phyloP scores from a whole-genome alignment of 2,113 vertebrate species.

The Rhynchomys soricoides region DNA sequence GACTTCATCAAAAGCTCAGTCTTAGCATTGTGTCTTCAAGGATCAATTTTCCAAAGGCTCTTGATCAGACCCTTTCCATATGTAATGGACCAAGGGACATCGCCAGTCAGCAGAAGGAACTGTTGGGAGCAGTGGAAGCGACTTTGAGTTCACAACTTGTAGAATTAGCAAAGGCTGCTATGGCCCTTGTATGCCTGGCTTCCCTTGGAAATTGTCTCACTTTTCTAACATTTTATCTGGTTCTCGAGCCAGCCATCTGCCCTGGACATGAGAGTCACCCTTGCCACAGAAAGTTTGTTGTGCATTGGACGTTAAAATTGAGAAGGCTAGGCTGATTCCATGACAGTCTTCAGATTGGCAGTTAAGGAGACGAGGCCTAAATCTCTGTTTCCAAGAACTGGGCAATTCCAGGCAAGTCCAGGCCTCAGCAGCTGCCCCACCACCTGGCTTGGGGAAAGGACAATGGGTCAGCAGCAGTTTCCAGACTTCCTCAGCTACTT shows the following conservation, averaged over 20 bases:
- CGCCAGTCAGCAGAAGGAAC: neutral
- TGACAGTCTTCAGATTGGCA: too few relatives aligned
- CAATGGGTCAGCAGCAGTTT: too few relatives aligned
- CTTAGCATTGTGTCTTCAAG: neutral
- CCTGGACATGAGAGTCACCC: neutral
- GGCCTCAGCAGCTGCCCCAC: too few relatives aligned
- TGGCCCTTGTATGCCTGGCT: neutral
- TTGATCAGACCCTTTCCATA: constrained; percentile 22
- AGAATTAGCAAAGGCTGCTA: neutral
- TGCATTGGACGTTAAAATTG: neutral
- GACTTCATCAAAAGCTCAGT: neutral
- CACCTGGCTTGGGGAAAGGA: too few relatives aligned
- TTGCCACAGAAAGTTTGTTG: neutral
- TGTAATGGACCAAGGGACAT: neutral
- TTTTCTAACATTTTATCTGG: neutral
- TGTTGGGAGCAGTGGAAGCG: neutral
- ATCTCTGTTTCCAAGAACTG: too few relatives aligned
- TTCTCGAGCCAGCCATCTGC: neutral
- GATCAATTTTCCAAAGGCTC: neutral
- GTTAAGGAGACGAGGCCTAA: too few relatives aligned
- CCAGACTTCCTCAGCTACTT: too few relatives aligned
- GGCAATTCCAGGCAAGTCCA: too few relatives aligned
- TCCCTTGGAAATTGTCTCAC: neutral
- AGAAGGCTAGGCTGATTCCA: too few relatives aligned
- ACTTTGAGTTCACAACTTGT: neutral